Conservation (phyloP, 2,888 invertebrate species). For the Trisateles emortualis region DNA sequence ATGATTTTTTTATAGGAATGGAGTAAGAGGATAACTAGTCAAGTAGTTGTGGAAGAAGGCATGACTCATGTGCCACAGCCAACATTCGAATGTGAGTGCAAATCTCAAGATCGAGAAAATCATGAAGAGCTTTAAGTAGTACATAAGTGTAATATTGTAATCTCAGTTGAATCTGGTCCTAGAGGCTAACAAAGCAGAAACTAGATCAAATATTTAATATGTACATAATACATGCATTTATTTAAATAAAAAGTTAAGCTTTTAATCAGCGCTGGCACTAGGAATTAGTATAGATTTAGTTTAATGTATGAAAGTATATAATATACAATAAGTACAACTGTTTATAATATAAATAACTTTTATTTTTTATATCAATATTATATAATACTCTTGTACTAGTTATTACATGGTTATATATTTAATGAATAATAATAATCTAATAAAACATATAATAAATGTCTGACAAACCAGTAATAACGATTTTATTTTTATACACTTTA, state of each 20-base stretch:
- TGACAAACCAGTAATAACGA: too few relatives aligned
- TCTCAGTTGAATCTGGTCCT: conserved; percentile 13
- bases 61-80: conserved; percentile 77
- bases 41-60: conserved; percentile 58
- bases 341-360: conserved; percentile 6
- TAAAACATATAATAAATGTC: too few relatives aligned
- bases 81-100: conserved; percentile 65
- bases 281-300: too few relatives aligned
- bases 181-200: background rate
- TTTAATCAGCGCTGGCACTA: too few relatives aligned
- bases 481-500: too few relatives aligned
- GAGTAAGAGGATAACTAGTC: conserved; percentile 88
- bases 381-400: background rate
- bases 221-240: too few relatives aligned
- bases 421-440: background rate
- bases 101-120: conserved; percentile 29
- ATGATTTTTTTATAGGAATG: conserved; percentile 87
- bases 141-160: conserved; percentile 13
- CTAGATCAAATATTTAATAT: background rate
- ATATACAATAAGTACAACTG: conserved; percentile 19
- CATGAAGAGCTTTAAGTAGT: conserved; percentile 70
- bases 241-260: too few relatives aligned
- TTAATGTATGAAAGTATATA: background rate
- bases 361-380: background rate
- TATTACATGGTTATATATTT: background rate